Evolutionary conservation across 1,140 invertebrate genomes (phyloP), one percentile per base, ranked within the genome.

Genomic region (Asobara japonica): DNA sequence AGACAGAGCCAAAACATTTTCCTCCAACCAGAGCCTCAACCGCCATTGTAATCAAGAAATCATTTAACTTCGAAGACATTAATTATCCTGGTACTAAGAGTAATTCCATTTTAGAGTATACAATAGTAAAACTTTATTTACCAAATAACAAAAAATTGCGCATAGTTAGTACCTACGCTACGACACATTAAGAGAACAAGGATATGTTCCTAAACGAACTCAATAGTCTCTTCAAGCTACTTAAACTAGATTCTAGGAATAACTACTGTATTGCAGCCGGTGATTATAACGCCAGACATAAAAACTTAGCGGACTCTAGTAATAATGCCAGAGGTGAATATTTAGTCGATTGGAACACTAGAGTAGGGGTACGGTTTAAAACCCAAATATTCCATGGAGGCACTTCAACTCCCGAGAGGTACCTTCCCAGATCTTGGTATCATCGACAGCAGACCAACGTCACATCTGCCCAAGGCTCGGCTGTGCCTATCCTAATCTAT

Each of bases 101-200:
- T 13, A 72, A 72, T 31, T 7, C 5, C 0, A 72, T 72, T 6
- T n/a, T 72, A 0, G 70, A 5, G 78, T 86, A 0, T 83, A 86
- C n/a, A 82, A 80, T 2, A 89, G 29, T 72, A 7, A 72, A 66
- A 66, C 1, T 86, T 5, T 13, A 0, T 6, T 0, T 36, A 10
- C 2, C 11, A 0, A 8, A 22, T 16, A 27, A 20, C 3, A 72
- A 56, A 60, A 65, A 72, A 38, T 27, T 66, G 6, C 60, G 6
- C 18, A 72, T 72, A 1, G 51, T 66, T 11, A 72, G 70, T 36
- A 48, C 41, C 1, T 72, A 72, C 13, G 70, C 16, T 4, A 33
- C 61, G 3, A 60, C 51, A 1, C 16, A 6, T 6, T 13, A 13
- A 20, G 22, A 71, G 22, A 30, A 18, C 11, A 25, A 64, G 16